These are phyloP conservation scores for Anomalospiza imberbis DNA, from an alignment of 2,797 vertebrate species.

Conservation along the genomic window DNA sequence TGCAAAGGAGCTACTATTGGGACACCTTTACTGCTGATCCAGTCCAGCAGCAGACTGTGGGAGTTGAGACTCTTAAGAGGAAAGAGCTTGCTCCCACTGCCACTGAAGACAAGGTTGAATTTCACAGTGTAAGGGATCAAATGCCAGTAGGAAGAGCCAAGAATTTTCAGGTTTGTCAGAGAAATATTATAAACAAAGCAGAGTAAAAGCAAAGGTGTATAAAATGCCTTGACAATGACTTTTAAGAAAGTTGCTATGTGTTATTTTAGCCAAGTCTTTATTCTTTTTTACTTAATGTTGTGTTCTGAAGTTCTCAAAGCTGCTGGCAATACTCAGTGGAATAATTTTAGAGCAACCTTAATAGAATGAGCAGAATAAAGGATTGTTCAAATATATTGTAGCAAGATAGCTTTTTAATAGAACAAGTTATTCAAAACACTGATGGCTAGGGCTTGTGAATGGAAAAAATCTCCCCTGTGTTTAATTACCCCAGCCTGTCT, in stretches of 20 bases:
- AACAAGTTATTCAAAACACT: conserved; percentile 47
- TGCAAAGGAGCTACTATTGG: not conserved
- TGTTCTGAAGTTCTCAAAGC: conserved; percentile 42
- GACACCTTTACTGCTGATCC: not conserved
- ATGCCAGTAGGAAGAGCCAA: not conserved
- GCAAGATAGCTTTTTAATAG: conserved; percentile 55
- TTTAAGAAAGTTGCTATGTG: conserved; percentile 7
- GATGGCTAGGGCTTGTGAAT: conserved; percentile 1
- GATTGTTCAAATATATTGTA: conserved; percentile 40
- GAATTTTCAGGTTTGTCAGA: not conserved
- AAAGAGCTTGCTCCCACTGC: not conserved
- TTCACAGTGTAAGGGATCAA: not conserved
- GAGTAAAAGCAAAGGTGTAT: not conserved
- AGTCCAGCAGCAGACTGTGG: not conserved
- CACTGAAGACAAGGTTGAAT: not conserved
- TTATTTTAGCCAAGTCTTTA: conserved; percentile 51
- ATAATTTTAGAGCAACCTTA: conserved; percentile 47
- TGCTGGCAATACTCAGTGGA: conserved; percentile 54
- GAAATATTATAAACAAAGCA: conserved; percentile 13
- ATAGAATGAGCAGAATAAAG: conserved; percentile 64
- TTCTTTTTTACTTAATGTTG: conserved; percentile 46
- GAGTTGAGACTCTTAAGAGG: not conserved
- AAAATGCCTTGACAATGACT: conserved; percentile 11
- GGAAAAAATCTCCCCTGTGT: conserved; percentile 45
- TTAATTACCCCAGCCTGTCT: conserved; percentile 42